Conservation (phyloP, 2,797 vertebrate species). For the Amazonetta brasiliensis region DNA sequence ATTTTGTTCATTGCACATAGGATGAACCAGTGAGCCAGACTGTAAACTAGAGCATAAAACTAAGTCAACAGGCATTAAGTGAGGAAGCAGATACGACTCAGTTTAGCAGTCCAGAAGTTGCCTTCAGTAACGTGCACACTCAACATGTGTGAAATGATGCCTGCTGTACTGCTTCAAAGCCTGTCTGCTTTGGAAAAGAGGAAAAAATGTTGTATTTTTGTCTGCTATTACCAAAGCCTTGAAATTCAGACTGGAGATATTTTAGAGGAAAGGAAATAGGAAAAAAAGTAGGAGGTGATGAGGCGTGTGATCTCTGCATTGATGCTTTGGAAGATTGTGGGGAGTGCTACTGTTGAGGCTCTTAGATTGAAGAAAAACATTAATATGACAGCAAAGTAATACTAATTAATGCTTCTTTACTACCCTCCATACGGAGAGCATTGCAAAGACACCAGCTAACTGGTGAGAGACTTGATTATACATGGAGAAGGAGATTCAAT, state of each 20-base stretch:
- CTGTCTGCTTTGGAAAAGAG: background rate
- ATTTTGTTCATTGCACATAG: background rate
- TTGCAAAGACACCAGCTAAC: background rate
- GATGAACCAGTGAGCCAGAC: background rate
- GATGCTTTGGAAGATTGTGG: background rate
- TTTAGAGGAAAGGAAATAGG: constrained; percentile 42
- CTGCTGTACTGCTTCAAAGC: background rate
- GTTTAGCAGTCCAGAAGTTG: background rate
- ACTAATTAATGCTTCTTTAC: background rate
- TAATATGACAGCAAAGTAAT: background rate
- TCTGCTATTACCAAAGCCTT: background rate
- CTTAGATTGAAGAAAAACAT: background rate
- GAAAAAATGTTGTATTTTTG: background rate
- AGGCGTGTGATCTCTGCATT: background rate
- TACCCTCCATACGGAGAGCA: fast-evolving
- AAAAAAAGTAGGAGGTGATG: constrained; percentile 5
- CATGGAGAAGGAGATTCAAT: background rate
- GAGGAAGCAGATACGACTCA: background rate
- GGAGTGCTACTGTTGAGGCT: background rate
- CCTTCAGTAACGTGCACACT: background rate
- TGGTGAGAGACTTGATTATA: background rate
- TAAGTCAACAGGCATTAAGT: background rate
- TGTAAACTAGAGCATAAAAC: background rate
- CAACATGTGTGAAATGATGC: background rate
- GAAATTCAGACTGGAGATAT: background rate